These are phyloP conservation scores for Nephrotoma guestfalica DNA, from an alignment of 2,888 invertebrate genomes.

Conservation along the genomic window DNA sequence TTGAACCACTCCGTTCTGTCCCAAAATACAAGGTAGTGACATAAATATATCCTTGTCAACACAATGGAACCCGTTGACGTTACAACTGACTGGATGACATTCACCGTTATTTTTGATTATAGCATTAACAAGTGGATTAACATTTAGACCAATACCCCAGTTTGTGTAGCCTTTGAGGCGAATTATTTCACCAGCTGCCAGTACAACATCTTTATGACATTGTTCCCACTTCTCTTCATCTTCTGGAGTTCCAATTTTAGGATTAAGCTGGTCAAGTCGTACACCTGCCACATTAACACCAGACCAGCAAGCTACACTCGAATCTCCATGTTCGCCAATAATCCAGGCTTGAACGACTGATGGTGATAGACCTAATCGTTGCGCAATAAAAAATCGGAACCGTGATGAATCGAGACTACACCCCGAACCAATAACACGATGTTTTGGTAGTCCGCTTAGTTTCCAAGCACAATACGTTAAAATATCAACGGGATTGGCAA, in stretches of 20 bases:
- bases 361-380: slow-evolving; percentile 59
- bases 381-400: slow-evolving; percentile 67
- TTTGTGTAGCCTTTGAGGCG: slow-evolving; percentile 71
- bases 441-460: slow-evolving; percentile 64
- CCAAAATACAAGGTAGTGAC: slow-evolving; percentile 58
- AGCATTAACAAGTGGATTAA: slow-evolving; percentile 46
- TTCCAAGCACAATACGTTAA: slow-evolving; percentile 82
- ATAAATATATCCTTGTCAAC: slow-evolving; percentile 61
- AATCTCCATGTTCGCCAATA: slow-evolving; percentile 82
- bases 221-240: slow-evolving; percentile 62
- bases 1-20: slow-evolving; percentile 43
- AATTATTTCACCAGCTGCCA: slow-evolving; percentile 64
- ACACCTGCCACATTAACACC: slow-evolving; percentile 78
- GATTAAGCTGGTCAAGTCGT: slow-evolving; percentile 52
- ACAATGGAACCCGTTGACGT: slow-evolving; percentile 54
- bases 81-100: slow-evolving; percentile 58
- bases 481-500: slow-evolving; percentile 82
- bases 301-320: slow-evolving; percentile 79
- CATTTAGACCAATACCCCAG: slow-evolving; percentile 69
- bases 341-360: slow-evolving; percentile 73
- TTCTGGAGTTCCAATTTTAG: slow-evolving; percentile 45
- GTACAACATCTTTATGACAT: slow-evolving; percentile 57
- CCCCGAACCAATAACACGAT: slow-evolving; percentile 74
- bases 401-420: slow-evolving; percentile 80
- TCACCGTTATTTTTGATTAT: slow-evolving; percentile 52